Base-by-base conservation (phyloP, 1,140 invertebrate species). In the Bombus pascuorum region DNA sequence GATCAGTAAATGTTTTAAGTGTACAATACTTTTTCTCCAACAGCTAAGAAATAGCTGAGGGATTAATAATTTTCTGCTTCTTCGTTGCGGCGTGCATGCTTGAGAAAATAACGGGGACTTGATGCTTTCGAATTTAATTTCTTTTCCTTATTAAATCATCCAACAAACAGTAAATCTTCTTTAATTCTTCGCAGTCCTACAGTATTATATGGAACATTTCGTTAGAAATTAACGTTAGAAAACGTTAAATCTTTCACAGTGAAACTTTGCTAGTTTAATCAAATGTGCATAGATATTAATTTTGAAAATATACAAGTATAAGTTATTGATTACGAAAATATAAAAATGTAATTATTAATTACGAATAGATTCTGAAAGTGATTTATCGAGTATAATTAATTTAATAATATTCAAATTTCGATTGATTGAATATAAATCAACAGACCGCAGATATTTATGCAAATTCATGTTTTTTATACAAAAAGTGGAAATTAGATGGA, bases 11-110 rank as follows among this genome's bases (percentile, higher is more conserved):
- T 10, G 71, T 28, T 42, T 66, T 15, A 47, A 39, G 8, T 28
- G 32, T 68, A n/a, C 5, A 15, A 28, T 25, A 13, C 37, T 10
- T 62, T 65, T 32, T 34, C 39, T 65, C 4, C 0, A 8, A 57
- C 22, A 8, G 13, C 15, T 65, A 28, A 37, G 59, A 76, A 83
- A 47, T 39, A 28, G 2, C 47, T 15, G 42, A 2, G 13, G 8
- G 42, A 53, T 44, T 34, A 57, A 80, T 57, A 44, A 32, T 39
- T 80, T 39, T 37, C 62, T 68, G n/a, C 4, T 70, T 80, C n/a
- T 62, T n/a, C 44, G 5, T 34, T 62, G 28, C 15, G 25, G 13
- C 8, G 13, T 6, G 32, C 32, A n/a, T 76, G 34, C 53, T 53
- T 12, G 32, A 42, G 12, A 34, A 62, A 57, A 39, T 53, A 71